Evolutionary conservation across 2,113 vertebrate genomes (phyloP), one percentile per base, ranked within the genome.

Genomic region (Coptodon bakossiorum): DNA sequence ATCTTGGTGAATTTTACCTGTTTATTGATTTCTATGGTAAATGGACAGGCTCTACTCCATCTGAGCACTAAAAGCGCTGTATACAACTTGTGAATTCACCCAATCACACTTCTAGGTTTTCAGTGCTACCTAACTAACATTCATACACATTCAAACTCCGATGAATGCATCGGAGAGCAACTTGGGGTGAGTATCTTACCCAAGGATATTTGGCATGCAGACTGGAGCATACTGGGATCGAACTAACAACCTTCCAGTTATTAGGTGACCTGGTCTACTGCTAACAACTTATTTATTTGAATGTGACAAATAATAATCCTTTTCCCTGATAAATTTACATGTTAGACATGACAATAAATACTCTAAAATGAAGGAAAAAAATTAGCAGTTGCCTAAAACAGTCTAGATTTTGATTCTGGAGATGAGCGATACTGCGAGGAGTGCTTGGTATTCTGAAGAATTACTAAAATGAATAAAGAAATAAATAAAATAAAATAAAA

Each of bases 281-380:
- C 19, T 53, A 53, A 53, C 52, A 82, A 54, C 36, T 19, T 19
- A 22, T 19, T 27, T 36, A 56, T n/a, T 1, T n/a, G 3, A 38
- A 43, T 43, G 56, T 24, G 50, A 91, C 63, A 78, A 31, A 90
- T 85, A 61, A 73, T 57, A 82, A 54, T 66, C 80, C 73, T 68
- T 71, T 87, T 89, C 90, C 90, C 89, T 91, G 89, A 95, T 85
- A 59, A 84, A 85, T 66, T 56, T 82, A 86, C 73, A 90, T 40
- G 83, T 88, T 86, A 34, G 81, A 91, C 92, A 92, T 90, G 85
- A 88, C 80, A 93, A 94, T 92, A 94, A 92, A 92, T 93, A 92
- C 29, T 66, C 54, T 31, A 24, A 59, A 24, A 59, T 22, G 5
- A 27, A 38, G 50, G 57, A 31, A 81, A 31, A 50, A 54, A 43